Percentiles rank a stretch among this genome's conserved stretches.
phyloP scores from a whole-genome alignment of 2,888 invertebrate genomes.

The Xanthostigma xanthostigma region DNA sequence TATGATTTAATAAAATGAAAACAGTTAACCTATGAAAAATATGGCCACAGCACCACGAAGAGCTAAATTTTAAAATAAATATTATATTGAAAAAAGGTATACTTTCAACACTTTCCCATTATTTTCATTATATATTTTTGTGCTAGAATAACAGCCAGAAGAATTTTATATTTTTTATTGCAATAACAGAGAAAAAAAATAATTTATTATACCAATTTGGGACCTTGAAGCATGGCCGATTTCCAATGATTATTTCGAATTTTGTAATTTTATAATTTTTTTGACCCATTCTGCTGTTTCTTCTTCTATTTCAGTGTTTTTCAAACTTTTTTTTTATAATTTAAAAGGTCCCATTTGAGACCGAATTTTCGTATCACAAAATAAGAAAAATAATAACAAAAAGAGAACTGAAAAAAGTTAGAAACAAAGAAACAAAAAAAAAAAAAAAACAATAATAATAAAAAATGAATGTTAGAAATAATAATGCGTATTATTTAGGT shows the following conservation, averaged over 20 bases:
- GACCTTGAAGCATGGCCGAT: conserved; percentile 8
- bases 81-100: background rate
- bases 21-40: conserved; percentile 1
- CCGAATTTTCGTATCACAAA: conserved; percentile 18
- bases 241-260: conserved; percentile 12
- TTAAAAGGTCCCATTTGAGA: conserved; percentile 20
- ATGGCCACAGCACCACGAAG: conserved; percentile 6
- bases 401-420: conserved; percentile 14
- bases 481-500: conserved; percentile 1
- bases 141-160: conserved; percentile 8
- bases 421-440: conserved; percentile 14
- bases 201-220: conserved; percentile 7
- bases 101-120: conserved; percentile 6
- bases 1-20: conserved; percentile 1
- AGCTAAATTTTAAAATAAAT: background rate
- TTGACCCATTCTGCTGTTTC: conserved; percentile 7
- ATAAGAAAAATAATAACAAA: conserved; percentile 15
- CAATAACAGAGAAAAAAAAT: conserved; percentile 5
- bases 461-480: conserved; percentile 10
- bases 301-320: conserved; percentile 11
- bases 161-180: background rate
- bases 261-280: conserved; percentile 18
- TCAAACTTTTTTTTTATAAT: conserved; percentile 15
- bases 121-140: background rate
- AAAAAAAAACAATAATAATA: conserved; percentile 9